Evolutionary conservation across 2,888 invertebrate genomes (phyloP).

Genomic region (Meliscaeva auricollis): DNA sequence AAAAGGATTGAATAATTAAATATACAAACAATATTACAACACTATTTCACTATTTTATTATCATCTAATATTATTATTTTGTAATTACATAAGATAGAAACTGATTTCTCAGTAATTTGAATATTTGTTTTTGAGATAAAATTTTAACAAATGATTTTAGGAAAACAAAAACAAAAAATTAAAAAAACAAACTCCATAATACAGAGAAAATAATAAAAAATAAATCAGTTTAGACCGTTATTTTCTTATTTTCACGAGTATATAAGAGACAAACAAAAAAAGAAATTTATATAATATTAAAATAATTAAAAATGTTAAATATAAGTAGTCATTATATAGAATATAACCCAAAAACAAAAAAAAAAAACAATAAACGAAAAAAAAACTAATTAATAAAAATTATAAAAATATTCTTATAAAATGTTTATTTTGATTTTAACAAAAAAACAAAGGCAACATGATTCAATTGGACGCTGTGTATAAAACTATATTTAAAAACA

Average conservation of each 20-base stretch:
- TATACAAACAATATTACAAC: constrained; percentile 6
- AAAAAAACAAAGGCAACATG: constrained; percentile 14
- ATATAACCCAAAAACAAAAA: constrained; percentile 65
- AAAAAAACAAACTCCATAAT: constrained; percentile 16
- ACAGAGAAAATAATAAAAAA: constrained; percentile 23
- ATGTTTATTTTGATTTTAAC: constrained; percentile 67
- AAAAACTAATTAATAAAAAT: constrained; percentile 53
- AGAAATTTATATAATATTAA: constrained; percentile 46
- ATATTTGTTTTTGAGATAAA: constrained; percentile 53
- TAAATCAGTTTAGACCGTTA: constrained; percentile 58
- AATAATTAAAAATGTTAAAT: constrained; percentile 70
- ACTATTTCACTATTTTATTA: constrained; percentile 55
- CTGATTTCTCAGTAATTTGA: constrained; percentile 37
- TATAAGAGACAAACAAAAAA: constrained; percentile 49
- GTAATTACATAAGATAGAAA: constrained; percentile 68
- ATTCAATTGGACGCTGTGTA: constrained; percentile 45
- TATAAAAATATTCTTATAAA: constrained; percentile 70
- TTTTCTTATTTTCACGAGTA: constrained; percentile 66
- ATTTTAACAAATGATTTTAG: constrained; percentile 48
- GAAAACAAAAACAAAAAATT: constrained; percentile 20
- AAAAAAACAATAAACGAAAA: constrained; percentile 41
- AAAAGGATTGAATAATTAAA: constrained; percentile 41
- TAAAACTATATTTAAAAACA: constrained; percentile 28
- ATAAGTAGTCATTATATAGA: constrained; percentile 76
- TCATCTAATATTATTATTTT: constrained; percentile 67